Base-by-base conservation (phyloP, 1,140 invertebrate species). In the Nebria ingens region DNA sequence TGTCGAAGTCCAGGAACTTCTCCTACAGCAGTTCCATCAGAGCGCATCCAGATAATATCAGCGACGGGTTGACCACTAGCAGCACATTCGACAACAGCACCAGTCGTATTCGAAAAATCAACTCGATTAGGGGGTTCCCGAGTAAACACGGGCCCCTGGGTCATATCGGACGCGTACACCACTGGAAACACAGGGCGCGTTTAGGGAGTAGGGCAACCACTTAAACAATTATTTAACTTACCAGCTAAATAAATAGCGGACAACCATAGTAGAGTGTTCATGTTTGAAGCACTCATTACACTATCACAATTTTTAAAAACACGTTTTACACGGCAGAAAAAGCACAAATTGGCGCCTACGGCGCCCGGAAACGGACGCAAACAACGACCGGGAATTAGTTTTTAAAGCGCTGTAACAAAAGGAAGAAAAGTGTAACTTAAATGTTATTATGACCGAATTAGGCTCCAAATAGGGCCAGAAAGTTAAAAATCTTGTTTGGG, bases 101-200 rank as follows among this genome's bases (percentile, higher is more conserved):
- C 93, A 21, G 91, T 94, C 50, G 90, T 92, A 71, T 97, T 97
- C 56, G 89, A 91, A 73, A 97, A 96, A 69, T 93, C 91, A 40
- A 96, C 82, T 61, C 88, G 81, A 70, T 89, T 91, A 57, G 88
- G 87, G 19, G 92, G 93, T 78, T 94, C 93, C 63, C 86, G 87
- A 53, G 92, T 81, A 73, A 96, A 96, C 51, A 93, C 87, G 6
- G 91, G 93, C 65, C 92, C 93, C 67, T 83, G 81, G 21, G 80
- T 83, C 40, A 17, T 12, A 45, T 17, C 40, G 17, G 40, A 45
- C 3, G 3, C 9, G 40, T 45, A 45, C 15, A 17, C 40, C 40
- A 45, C 40, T 45, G 40, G 15, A 45, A 45, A 17, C 17, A 45
- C 6, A 45, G n/a, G n/a, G n/a, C n/a, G n/a, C n/a, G n/a, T n/a